Conservation (phyloP, 2,113 vertebrate species). For the Anguilla japonica region DNA sequence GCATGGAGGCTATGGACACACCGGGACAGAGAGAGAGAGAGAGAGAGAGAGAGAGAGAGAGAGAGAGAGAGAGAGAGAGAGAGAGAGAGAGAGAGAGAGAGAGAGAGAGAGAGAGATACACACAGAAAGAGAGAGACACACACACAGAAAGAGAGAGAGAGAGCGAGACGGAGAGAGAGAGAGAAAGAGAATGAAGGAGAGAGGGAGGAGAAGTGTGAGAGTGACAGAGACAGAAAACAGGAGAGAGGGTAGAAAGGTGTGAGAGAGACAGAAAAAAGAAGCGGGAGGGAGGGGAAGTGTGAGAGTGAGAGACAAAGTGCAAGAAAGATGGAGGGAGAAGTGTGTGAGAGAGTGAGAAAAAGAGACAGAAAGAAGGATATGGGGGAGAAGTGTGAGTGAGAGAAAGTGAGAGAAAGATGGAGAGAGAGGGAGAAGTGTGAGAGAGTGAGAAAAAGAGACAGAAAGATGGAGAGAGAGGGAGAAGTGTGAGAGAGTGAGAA, state of each 20-base stretch:
- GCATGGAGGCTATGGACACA: not conserved
- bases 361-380: not conserved
- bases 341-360: constrained; percentile 22
- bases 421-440: not conserved
- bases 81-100: not conserved
- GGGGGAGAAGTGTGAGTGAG: not conserved
- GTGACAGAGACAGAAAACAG: constrained; percentile 44
- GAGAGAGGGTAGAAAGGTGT: constrained; percentile 23
- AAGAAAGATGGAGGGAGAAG: not conserved
- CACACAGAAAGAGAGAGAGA: constrained; percentile 15
- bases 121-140: not conserved
- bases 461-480: not conserved
- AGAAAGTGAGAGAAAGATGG: not conserved
- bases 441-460: not conserved
- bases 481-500: not conserved
- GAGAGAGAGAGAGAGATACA: not conserved
- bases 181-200: not conserved
- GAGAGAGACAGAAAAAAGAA: not conserved
- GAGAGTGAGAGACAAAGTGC: constrained; percentile 14
- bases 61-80: constrained; percentile 11
- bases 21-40: not conserved
- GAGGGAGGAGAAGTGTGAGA: constrained; percentile 15
- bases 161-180: not conserved
- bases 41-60: not conserved
- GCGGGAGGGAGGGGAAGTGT: constrained; percentile 26